Conservation (phyloP, 2,797 vertebrate genomes). For the Argentina silus region DNA sequence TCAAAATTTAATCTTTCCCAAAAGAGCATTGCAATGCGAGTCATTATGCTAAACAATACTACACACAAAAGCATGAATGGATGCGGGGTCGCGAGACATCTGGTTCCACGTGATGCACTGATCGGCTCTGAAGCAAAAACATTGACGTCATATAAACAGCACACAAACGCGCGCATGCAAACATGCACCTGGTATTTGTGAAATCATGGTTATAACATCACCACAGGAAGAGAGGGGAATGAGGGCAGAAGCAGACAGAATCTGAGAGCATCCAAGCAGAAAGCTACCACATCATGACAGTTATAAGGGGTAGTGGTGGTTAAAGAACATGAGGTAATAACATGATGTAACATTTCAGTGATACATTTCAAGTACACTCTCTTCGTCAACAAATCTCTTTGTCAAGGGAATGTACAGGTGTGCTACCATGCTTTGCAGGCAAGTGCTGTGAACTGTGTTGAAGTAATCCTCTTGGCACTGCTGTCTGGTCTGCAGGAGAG, state of each 20-base stretch:
- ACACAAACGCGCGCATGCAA: neutral
- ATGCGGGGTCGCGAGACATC: conserved; percentile 32
- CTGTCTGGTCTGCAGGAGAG: neutral
- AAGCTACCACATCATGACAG: neutral
- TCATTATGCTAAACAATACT: conserved; percentile 5
- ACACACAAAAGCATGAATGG: conserved; percentile 18
- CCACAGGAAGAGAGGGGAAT: neutral
- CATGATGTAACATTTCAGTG: neutral
- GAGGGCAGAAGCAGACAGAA: neutral
- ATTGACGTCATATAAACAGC: neutral
- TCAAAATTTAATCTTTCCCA: neutral
- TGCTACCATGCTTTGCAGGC: neutral
- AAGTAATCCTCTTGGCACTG: neutral
- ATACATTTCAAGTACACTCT: neutral
- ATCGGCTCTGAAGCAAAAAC: neutral
- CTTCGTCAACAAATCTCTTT: neutral
- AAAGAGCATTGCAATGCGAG: neutral
- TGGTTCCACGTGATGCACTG: conserved; percentile 23
- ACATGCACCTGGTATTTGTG: neutral
- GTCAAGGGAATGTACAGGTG: neutral
- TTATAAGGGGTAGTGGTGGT: neutral
- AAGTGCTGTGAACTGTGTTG: neutral
- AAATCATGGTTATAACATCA: neutral
- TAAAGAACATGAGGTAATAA: neutral
- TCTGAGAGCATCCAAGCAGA: neutral